phyloP scores from a whole-genome alignment of 2,113 vertebrate species.

The Prolemur simus region DNA sequence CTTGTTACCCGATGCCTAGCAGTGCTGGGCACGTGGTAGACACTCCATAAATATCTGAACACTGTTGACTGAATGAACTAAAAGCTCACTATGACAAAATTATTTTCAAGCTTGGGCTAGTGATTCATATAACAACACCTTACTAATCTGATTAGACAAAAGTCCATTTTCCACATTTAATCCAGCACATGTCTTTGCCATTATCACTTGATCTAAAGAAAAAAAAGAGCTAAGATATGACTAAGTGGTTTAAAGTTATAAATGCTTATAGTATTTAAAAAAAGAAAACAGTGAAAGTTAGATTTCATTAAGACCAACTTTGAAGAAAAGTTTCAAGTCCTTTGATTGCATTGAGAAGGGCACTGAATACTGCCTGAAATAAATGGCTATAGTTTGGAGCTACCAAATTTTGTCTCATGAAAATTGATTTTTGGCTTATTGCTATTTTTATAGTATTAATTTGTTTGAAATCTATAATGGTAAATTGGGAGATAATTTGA shows the following conservation, averaged over 20 bases:
- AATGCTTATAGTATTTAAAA: background rate
- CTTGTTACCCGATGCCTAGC: background rate
- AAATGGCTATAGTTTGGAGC: background rate
- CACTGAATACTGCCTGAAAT: background rate
- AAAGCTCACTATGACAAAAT: background rate
- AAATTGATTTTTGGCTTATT: background rate
- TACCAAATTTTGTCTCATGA: background rate
- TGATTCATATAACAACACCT: background rate
- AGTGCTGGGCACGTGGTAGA: background rate
- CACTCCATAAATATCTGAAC: background rate
- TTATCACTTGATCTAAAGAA: background rate
- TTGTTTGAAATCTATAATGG: background rate
- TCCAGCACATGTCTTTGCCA: background rate
- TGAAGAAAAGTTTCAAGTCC: background rate
- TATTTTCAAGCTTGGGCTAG: background rate
- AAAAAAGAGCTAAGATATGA: background rate
- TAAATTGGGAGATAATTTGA: conserved; percentile 9
- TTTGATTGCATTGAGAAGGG: background rate
- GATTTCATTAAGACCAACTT: background rate
- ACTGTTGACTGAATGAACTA: background rate
- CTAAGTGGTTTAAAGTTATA: background rate
- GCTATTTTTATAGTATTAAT: background rate
- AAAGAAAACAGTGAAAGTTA: conserved; percentile 33
- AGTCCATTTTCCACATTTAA: background rate
- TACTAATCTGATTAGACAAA: background rate